Evolutionary conservation across 30 jellyfish, hydroid and myxozoan species (phyloP).

Genomic region (Morbakka virulenta): DNA sequence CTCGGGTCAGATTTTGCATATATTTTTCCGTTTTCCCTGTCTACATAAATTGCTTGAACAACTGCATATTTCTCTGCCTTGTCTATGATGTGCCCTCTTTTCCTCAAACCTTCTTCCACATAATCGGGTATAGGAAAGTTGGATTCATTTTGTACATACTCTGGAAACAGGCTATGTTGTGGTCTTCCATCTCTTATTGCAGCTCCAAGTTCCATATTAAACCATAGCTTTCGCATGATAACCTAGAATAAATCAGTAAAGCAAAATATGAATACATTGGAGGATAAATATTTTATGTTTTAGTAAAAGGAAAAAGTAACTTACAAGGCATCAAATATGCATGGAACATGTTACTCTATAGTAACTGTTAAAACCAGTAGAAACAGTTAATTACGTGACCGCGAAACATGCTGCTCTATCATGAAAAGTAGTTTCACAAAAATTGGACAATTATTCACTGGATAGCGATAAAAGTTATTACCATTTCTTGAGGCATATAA

Average conservation of each 20-base stretch:
- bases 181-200: slow-evolving; percentile 88
- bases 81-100: slow-evolving; percentile 63
- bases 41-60: slow-evolving; percentile 68
- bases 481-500: no score
- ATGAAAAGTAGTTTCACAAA: no score
- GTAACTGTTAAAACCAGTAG: no score
- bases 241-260: slow-evolving; percentile 51
- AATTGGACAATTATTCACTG: no score
- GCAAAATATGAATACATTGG: no score
- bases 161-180: slow-evolving; percentile 74
- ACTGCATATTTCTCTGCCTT: slow-evolving; percentile 39
- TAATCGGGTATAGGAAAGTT: slow-evolving; percentile 26
- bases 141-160: slow-evolving; percentile 69
- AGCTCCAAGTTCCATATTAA: slow-evolving; percentile 73
- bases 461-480: no score
- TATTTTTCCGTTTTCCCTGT: slow-evolving; percentile 24
- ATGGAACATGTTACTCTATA: no score
- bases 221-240: slow-evolving; percentile 84
- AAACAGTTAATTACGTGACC: no score
- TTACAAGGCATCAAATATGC: no score
- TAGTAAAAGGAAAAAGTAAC: no score
- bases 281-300: no score
- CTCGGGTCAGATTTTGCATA: slow-evolving; percentile 85
- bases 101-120: slow-evolving; percentile 61
- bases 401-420: no score